Conservation (phyloP, 2,797 vertebrate species). For the Poliocrania exsul region DNA sequence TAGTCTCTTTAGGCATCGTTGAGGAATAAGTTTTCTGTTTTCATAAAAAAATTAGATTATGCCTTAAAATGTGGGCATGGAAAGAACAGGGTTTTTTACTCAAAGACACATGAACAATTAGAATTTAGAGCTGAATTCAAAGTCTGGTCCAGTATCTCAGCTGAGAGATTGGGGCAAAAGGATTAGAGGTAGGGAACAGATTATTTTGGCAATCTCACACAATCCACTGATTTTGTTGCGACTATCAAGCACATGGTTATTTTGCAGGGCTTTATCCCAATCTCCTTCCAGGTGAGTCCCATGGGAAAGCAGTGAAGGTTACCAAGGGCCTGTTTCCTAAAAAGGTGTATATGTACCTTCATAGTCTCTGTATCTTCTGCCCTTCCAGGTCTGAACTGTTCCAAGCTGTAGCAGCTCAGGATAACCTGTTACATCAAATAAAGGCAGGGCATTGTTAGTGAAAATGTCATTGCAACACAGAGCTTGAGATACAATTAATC, state of each 20-base stretch:
- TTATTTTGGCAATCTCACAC: background rate
- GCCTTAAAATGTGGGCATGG: background rate
- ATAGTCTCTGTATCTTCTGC: background rate
- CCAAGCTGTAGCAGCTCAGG: background rate
- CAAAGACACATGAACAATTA: background rate
- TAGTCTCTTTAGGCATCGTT: background rate
- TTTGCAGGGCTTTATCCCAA: background rate
- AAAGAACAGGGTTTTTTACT: background rate
- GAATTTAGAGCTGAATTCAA: background rate
- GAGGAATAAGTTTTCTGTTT: background rate
- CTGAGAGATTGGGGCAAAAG: background rate
- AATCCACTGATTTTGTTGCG: too few species aligned
- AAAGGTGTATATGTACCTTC: background rate
- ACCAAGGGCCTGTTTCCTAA: background rate
- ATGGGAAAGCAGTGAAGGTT: background rate
- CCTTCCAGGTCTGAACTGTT: background rate
- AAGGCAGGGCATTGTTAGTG: background rate
- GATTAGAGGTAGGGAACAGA: background rate
- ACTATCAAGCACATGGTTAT: background rate
- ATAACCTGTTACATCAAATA: background rate
- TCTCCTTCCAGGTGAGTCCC: background rate
- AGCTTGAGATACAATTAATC: slow-evolving; percentile 20
- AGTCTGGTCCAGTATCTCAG: background rate
- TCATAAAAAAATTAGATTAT: background rate
- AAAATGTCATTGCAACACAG: background rate